A percentile compares a stretch with the other conserved stretches of the same genome.
Conservation (phyloP, 2,113 vertebrate species). For the Microcebus tavaratra region DNA sequence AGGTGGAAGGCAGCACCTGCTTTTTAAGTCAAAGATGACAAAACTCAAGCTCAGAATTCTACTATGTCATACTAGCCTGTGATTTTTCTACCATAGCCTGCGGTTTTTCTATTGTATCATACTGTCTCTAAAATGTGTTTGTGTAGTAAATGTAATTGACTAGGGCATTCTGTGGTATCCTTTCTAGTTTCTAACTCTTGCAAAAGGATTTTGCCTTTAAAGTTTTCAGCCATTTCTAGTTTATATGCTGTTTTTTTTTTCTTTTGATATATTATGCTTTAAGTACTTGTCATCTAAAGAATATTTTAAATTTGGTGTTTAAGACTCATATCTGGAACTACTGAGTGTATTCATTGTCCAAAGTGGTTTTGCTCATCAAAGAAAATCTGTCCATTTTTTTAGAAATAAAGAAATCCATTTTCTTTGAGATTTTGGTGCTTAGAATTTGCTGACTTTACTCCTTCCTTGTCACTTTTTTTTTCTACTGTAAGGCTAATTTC, state of each 20-base stretch:
- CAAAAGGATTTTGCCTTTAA: background rate
- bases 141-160: background rate
- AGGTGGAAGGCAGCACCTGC: background rate
- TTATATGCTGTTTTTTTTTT: background rate
- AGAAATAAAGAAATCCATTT: constrained; percentile 4
- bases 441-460: constrained; percentile 49
- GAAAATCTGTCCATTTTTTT: constrained; percentile 20
- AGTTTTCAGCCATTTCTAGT: constrained; percentile 33
- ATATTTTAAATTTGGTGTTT: background rate
- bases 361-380: constrained; percentile 54
- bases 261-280: constrained; percentile 9
- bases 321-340: constrained; percentile 8
- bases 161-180: background rate
- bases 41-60: background rate
- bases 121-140: constrained; percentile 20
- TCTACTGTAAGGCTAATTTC: constrained; percentile 14
- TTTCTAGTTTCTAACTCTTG: constrained; percentile 1
- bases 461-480: background rate
- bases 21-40: background rate
- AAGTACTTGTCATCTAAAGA: constrained; percentile 39
- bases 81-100: background rate
- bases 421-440: constrained; percentile 36
- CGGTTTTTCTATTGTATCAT: constrained; percentile 11
- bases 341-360: background rate
- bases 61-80: background rate